Evolutionary conservation across 1,140 invertebrate species (phyloP), one percentile per base, ranked within the genome.

Genomic region (Ptiloglossa arizonensis): DNA sequence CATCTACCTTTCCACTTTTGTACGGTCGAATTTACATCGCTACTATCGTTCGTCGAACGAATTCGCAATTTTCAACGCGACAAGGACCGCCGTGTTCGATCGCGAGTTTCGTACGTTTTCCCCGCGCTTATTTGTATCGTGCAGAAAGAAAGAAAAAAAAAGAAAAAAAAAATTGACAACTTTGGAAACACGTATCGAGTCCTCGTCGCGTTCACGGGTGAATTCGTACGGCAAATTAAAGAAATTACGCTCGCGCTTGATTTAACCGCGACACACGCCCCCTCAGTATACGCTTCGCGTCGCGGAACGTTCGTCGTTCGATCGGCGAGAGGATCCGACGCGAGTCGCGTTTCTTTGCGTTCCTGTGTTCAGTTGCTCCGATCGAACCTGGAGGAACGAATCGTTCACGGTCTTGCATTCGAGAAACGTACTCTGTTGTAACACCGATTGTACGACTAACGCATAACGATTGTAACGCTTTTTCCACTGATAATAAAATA

Each of bases 401-500:
- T 70, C 56, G 22, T 77, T 29, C 24, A 76, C 66, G 78, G 56
- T 75, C 79, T 81, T 70, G 54, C 59, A 69, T 69, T 83, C 67
- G 59, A 84, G 38, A 29, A 32, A 27, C 57, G 50, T 80, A 71
- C 74, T 82, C 70, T 85, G n/a, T n/a, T n/a, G 83, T 83, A 87
- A 86, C 71, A 68, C 71, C 81, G 74, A 84, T 79, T 82, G 85
- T 81, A 87, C 74, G 80, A 76, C 56, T 87, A 84, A 75, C 69
- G 66, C 64, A 81, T 78, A 80, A 83, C 68, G 66, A 89, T 85
- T 90, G 88, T 90, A 90, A 87, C 62, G 82, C 83, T 85, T 82
- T 88, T 79, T 87, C 79, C 79, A 86, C 84, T 86, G 86, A 79
- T 84, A 89, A 90, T 88, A 90, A 89, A 89, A 84, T 80, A 87